Conservation (phyloP, 2,888 invertebrate genomes). For the Metacarcinus magister region DNA sequence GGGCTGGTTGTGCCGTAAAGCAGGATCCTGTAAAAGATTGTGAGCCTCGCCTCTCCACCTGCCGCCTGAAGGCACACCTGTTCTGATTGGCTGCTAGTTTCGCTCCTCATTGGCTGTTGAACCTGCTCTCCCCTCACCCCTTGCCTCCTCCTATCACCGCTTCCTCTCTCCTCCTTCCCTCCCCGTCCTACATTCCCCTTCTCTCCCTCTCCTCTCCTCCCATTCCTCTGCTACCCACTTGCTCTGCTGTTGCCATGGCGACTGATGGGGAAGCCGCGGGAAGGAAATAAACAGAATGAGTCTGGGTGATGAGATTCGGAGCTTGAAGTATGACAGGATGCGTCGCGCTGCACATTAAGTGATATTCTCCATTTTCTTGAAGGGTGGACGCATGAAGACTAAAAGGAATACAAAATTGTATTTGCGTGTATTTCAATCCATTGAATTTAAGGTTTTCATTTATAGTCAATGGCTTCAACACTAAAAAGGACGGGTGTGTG, state of each 20-base stretch:
- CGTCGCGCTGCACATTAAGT: background rate
- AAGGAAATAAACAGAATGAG: slow-evolving; percentile 31
- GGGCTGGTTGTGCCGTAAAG: background rate
- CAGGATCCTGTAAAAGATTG: background rate
- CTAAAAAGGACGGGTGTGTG: no score
- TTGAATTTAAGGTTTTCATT: no score
- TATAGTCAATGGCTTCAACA: no score
- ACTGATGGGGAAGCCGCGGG: slow-evolving; percentile 36
- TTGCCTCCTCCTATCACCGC: background rate
- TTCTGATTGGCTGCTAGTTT: slow-evolving; percentile 26
- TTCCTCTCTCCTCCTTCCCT: background rate
- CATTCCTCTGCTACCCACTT: background rate
- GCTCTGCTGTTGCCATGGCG: background rate
- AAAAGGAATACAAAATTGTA: background rate
- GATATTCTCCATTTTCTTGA: background rate
- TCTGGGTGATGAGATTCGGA: slow-evolving; percentile 29
- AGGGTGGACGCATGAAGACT: background rate
- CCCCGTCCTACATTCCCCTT: background rate
- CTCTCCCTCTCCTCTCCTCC: background rate
- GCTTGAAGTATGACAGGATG: background rate
- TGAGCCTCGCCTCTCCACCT: slow-evolving; percentile 1
- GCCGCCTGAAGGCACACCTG: slow-evolving; percentile 19
- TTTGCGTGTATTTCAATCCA: no score
- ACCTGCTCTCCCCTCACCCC: background rate
- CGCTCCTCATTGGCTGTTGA: background rate